These are phyloP conservation scores for Scaptomyza graminum DNA, from an alignment of 1,140 invertebrate species.

Conservation along the genomic window DNA sequence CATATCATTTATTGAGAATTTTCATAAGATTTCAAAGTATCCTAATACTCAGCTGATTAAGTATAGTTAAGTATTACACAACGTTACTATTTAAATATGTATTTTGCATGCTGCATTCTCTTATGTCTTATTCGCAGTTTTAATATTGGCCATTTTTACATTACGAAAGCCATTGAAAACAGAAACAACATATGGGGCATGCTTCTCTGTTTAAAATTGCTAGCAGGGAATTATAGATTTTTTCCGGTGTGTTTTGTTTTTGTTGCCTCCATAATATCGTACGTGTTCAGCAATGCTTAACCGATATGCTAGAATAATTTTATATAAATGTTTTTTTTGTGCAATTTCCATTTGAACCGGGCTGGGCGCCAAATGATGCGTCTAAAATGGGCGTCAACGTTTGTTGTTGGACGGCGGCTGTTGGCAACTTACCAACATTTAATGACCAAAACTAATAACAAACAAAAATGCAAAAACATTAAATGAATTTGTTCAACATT, in stretches of 20 bases:
- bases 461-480: constrained; percentile 21
- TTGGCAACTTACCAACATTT: constrained; percentile 43
- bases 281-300: constrained; percentile 46
- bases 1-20: no score
- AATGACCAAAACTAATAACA: constrained; percentile 51
- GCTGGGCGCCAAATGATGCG: constrained; percentile 41
- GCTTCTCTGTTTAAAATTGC: constrained; percentile 24
- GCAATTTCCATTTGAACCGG: constrained; percentile 27
- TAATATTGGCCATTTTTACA: constrained; percentile 27
- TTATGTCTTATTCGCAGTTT: constrained; percentile 5
- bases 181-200: constrained; percentile 38
- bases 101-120: constrained; percentile 2
- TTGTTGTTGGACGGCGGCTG: constrained; percentile 8
- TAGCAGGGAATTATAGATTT: constrained; percentile 16
- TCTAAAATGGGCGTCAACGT: constrained; percentile 29
- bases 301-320: constrained; percentile 50
- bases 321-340: constrained; percentile 18
- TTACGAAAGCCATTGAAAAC: constrained; percentile 37
- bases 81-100: background rate
- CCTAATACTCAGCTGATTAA: no score
- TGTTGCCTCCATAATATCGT: constrained; percentile 30
- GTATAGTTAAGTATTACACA: no score
- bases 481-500: constrained; percentile 40
- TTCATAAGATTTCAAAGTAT: no score
- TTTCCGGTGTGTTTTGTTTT: background rate